Evolutionary conservation across 1,140 invertebrate species (phyloP), one percentile per base, ranked within the genome.

Genomic region (Hesperophylax magnus): DNA sequence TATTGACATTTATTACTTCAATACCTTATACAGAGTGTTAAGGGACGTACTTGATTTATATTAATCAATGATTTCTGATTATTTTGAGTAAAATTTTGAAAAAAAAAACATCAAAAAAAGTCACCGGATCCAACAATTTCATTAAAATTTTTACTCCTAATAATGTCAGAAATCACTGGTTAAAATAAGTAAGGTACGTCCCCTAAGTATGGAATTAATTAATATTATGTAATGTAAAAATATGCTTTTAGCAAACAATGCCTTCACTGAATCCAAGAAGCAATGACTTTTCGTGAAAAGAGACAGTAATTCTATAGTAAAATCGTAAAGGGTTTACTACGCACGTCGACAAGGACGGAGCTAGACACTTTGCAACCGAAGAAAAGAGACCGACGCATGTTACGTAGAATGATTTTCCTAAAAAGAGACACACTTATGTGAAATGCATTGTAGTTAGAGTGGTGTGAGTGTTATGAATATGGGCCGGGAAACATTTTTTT

Each of bases 371-470:
- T 18, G 14, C 22, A 20, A 11, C 4, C 11, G 58, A 18, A 14
- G 4, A 34, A 67, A 22, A 52, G 60, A 67, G 76, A 78, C 20
- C 17, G 20, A 20, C 2, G 17, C 24, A 54, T 24, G 52, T 67
- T 65, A 78, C 76, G 61, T 78, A 47, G 18, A 54, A 61, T 77
- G 54, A 34, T 77, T 61, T 76, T 47, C 39, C 22, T 63, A 58
- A 60, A 76, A 58, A 76, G 72, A 76, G 72, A 76, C 72, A 20
- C 18, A 76, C 39, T 58, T 75, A 75, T 61, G 56, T 27, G 72
- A 76, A 27, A 31, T 34, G 27, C 56, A 52, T 18, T 58, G 53
- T 60, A n/a, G 53, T n/a, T 20, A 58, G 72, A 76, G 56, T 52
- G 54, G 56, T 20, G n/a, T 20, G 72, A 34, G 72, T 47, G 31